A percentile compares a stretch with the other conserved stretches of the same genome.
Evolutionary conservation across 2,888 invertebrate species (phyloP).

Genomic region (Xestia xanthographa): DNA sequence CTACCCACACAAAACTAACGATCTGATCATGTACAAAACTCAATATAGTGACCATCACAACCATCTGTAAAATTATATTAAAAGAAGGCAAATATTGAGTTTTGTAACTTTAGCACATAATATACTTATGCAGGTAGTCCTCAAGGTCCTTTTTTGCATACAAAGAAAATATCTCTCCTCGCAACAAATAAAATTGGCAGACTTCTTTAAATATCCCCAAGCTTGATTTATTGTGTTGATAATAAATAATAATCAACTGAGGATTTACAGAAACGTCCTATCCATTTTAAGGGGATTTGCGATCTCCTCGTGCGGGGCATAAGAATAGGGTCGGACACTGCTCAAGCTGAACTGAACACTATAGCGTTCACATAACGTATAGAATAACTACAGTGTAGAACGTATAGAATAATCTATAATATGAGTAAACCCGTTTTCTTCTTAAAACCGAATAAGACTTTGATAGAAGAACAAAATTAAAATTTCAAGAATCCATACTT

Average conservation of each 20-base stretch:
- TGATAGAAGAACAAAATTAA: neutral
- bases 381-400: constrained; percentile 7
- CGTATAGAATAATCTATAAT: neutral
- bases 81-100: constrained; percentile 3
- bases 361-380: constrained; percentile 52
- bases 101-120: neutral
- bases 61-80: neutral
- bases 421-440: neutral
- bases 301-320: constrained; percentile 82
- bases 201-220: constrained; percentile 70
- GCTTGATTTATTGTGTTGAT: constrained; percentile 85
- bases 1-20: constrained; percentile 5
- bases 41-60: constrained; percentile 9
- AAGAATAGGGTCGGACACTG: constrained; percentile 77
- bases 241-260: constrained; percentile 89
- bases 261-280: constrained; percentile 87
- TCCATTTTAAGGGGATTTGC: constrained; percentile 88
- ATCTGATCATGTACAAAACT: neutral
- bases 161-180: constrained; percentile 23
- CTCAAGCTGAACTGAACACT: constrained; percentile 68
- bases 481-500: neutral
- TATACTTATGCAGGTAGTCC: neutral
- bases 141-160: constrained; percentile 23
- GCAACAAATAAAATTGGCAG: constrained; percentile 64
- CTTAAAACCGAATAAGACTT: constrained; percentile 15